Evolutionary conservation across 2,888 invertebrate species (phyloP), one percentile per base, ranked within the genome.

Genomic region (Cheilosia pagana): DNA sequence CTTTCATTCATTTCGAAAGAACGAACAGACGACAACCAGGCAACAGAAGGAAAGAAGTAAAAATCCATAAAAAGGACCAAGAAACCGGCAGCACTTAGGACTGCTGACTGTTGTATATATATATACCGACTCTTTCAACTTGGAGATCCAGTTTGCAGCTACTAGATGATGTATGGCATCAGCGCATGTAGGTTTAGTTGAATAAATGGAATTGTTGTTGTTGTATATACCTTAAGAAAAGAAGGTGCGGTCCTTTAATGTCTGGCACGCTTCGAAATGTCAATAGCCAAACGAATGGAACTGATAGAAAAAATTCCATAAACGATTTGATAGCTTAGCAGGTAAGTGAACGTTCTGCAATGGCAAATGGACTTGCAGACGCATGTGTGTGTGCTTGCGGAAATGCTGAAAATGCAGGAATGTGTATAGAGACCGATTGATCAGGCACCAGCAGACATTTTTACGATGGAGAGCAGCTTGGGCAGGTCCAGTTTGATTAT

Each of bases 281-380:
- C 83, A 83, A 83, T 83, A 83, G 60, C 63, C 70, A 78, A 83
- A 83, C 83, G 79, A 79, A 70, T 63, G 28, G 63, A 83, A 83
- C 83, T 83, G 83, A 83, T 83, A 83, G 79, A 83, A 74, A 8
- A 83, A 83, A 83, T 83, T 83, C 83, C 83, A 52, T 70, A 83
- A 83, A 75, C 70, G 83, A 79, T 83, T 83, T 70, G 83, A 79
- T 74, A 83, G 53, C 63, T 43, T 79, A 16, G 39, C 78, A 63
- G 68, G 62, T 68, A 72, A 16, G 57, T 55, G 62, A 74, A 78
- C 72, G 68, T 31, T 43, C 45, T 21, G 21, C 14, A 50, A 70
- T 45, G 63, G 39, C 71, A 48, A 71, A 41, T 7, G 72, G 71
- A 72, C 57, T n/a, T 35, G 7, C 7, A 4, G 19, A 2, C 14